Percentiles rank a stretch among this genome's conserved stretches.
Evolutionary conservation across 2,797 vertebrate genomes (phyloP).

Genomic region (Myotis daubentonii): DNA sequence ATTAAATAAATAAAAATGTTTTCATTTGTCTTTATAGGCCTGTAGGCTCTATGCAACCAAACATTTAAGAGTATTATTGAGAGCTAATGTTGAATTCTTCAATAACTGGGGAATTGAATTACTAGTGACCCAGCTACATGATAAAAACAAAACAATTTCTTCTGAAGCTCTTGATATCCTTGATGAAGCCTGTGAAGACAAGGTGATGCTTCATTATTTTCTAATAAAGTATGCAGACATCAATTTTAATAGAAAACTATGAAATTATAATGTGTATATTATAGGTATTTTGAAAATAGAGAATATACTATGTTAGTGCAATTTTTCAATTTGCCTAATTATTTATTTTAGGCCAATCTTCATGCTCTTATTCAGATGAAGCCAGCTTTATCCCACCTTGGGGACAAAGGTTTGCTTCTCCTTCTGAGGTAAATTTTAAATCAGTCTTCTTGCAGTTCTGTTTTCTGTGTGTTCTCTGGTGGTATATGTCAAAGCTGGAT

Average conservation of each 20-base stretch:
- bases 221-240: neutral
- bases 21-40: conserved; percentile 85
- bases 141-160: conserved; percentile 96
- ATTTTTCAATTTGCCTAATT: conserved; percentile 59
- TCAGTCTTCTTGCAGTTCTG: neutral
- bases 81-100: conserved; percentile 98
- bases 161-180: conserved; percentile 98
- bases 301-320: neutral
- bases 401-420: conserved; percentile 97
- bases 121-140: conserved; percentile 98
- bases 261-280: neutral
- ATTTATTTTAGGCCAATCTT: conserved; percentile 93
- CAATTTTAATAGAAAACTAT: conserved; percentile 30
- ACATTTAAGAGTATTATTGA: conserved; percentile 95
- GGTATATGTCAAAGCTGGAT: neutral
- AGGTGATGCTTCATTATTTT: conserved; percentile 87
- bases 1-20: neutral
- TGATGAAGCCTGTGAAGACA: conserved; percentile 99
- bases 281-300: neutral
- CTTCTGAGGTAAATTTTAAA: conserved; percentile 91
- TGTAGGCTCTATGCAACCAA: conserved; percentile 97
- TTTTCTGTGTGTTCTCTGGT: neutral
- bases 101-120: conserved; percentile 99
- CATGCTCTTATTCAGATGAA: conserved; percentile 99
- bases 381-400: conserved; percentile 97